Percentiles rank a stretch among this genome's conserved stretches.
phyloP scores from a whole-genome alignment of 2,113 vertebrate species.

The Dasyornis broadbenti region DNA sequence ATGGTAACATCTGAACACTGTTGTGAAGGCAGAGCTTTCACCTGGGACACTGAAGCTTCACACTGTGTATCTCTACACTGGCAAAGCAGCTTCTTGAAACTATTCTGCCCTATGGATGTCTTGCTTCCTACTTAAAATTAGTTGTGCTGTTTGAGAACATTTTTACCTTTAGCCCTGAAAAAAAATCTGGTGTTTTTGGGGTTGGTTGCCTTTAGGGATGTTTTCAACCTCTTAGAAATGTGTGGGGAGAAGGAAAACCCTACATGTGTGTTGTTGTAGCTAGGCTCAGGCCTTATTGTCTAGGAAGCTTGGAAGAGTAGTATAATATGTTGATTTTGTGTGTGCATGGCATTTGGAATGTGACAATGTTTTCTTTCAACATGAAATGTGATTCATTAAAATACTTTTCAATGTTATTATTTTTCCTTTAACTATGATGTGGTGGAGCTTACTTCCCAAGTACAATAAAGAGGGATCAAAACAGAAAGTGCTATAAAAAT shows the following conservation, averaged over 20 bases:
- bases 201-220: background rate
- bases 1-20: background rate
- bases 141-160: background rate
- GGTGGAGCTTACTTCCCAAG: background rate
- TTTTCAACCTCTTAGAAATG: background rate
- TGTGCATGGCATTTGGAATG: background rate
- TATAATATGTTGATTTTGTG: background rate
- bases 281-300: background rate
- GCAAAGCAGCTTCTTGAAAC: background rate
- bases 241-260: background rate
- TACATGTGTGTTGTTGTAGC: background rate
- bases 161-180: background rate
- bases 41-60: accelerated
- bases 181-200: background rate
- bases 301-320: background rate
- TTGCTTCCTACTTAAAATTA: background rate
- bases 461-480: constrained; percentile 1
- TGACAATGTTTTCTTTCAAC: background rate
- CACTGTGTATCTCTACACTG: background rate
- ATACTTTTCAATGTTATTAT: background rate
- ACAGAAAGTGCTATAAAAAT: background rate
- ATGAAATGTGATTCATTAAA: background rate
- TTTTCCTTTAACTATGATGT: background rate
- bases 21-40: background rate
- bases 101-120: background rate